Conservation (phyloP, 2,113 vertebrate species). For the Jacana jacana region DNA sequence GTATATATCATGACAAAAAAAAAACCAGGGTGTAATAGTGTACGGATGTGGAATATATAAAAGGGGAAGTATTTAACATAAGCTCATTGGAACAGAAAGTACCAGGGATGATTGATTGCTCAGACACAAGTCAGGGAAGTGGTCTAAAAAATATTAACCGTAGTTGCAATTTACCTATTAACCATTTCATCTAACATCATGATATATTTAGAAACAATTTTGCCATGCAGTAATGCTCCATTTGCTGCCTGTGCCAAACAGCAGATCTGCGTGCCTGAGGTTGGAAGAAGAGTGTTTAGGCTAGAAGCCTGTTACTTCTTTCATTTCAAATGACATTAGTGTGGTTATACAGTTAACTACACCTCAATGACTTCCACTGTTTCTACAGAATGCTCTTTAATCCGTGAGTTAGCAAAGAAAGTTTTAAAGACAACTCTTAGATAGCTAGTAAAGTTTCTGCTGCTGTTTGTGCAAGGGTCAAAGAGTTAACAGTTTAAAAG, state of each 20-base stretch:
- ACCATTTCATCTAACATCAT: not conserved
- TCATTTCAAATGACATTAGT: constrained; percentile 19
- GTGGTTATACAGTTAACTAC: not conserved
- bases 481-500: constrained; percentile 33
- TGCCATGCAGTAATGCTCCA: not conserved
- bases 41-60: not conserved
- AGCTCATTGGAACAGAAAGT: constrained; percentile 34
- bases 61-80: not conserved
- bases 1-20: not conserved
- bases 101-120: not conserved
- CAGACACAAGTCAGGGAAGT: not conserved
- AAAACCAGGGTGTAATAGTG: not conserved
- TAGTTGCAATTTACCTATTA: constrained; percentile 47
- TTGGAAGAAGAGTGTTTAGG: constrained; percentile 16
- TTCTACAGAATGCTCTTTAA: constrained; percentile 52
- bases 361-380: constrained; percentile 38
- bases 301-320: not conserved
- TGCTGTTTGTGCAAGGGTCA: constrained; percentile 27
- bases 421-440: constrained; percentile 30
- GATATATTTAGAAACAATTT: constrained; percentile 25
- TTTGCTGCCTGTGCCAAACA: not conserved
- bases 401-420: constrained; percentile 7
- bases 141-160: constrained; percentile 59
- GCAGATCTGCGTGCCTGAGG: not conserved
- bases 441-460: constrained; percentile 16